phyloP scores from a whole-genome alignment of 2,113 vertebrate genomes.

The Paradisaea rubra region DNA sequence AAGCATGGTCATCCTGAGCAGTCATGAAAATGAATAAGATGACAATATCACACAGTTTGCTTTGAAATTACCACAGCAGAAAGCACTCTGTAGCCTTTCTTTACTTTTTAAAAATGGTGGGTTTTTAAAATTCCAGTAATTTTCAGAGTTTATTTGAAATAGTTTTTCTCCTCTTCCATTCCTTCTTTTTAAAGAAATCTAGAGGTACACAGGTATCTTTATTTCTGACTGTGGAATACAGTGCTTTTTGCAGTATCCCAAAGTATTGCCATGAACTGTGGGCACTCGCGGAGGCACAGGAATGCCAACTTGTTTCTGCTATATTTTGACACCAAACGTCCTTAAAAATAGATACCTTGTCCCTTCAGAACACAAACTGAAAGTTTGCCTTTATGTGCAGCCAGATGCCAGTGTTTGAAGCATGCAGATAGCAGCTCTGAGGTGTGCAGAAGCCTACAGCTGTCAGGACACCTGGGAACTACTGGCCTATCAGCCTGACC shows the following conservation, averaged over 20 bases:
- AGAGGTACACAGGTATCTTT: not conserved
- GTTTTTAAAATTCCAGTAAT: not conserved
- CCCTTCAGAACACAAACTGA: not conserved
- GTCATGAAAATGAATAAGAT: not conserved
- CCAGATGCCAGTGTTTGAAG: not conserved
- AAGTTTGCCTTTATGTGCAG: not conserved
- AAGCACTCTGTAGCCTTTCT: not conserved
- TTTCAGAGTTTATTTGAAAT: not conserved
- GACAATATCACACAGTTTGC: not conserved
- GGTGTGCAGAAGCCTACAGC: not conserved
- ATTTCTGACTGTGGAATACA: not conserved
- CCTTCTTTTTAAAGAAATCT: not conserved
- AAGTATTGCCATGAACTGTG: not conserved
- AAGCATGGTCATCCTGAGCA: not conserved
- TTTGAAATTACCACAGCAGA: not conserved
- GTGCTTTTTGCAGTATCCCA: not conserved
- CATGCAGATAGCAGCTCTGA: not conserved
- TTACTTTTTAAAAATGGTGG: rapidly evolving
- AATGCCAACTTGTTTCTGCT: not conserved
- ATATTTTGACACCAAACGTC: not conserved
- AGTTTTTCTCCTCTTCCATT: not conserved
- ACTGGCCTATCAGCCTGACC: not conserved
- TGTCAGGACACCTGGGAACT: not conserved
- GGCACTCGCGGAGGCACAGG: not conserved
- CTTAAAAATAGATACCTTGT: not conserved